A percentile compares a stretch with the other conserved stretches of the same genome.
phyloP scores from a whole-genome alignment of 92 coral and sea anemone species.

The Palythoa heliodiscus region DNA sequence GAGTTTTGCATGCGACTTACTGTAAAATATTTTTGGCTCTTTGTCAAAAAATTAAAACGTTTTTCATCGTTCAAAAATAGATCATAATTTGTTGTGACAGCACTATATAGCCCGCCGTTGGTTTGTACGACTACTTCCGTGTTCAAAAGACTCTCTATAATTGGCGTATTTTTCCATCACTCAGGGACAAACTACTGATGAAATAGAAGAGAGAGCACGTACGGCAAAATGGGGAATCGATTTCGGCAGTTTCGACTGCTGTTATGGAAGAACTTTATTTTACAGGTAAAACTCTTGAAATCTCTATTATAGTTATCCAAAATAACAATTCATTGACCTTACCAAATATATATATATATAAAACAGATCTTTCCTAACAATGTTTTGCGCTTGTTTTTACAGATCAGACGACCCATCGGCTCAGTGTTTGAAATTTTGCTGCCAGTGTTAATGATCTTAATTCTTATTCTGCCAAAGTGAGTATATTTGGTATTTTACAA shows the following conservation, averaged over 20 bases:
- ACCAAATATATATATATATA: not conserved
- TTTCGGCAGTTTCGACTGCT: slow-evolving; percentile 96
- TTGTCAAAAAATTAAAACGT: too few species aligned
- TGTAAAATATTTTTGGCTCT: too few species aligned
- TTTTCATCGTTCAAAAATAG: too few species aligned
- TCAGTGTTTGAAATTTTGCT: slow-evolving; percentile 86
- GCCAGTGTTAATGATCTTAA: slow-evolving; percentile 73
- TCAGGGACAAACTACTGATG: too few species aligned
- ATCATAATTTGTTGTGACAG: too few species aligned
- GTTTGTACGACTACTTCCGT: too few species aligned
- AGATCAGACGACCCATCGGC: slow-evolving; percentile 96
- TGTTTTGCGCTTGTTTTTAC: not conserved
- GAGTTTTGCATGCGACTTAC: too few species aligned
- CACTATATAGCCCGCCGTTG: too few species aligned
- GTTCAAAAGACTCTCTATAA: too few species aligned
- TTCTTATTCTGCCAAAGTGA: slow-evolving; percentile 89
- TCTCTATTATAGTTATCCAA: not conserved
- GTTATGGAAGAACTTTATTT: slow-evolving; percentile 94
- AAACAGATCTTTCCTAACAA: not conserved
- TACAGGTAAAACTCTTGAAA: slow-evolving; percentile 71
- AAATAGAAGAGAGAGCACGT: too few species aligned
- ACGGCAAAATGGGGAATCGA: slow-evolving; percentile 70
- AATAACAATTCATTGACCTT: not conserved
- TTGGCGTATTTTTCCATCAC: too few species aligned
- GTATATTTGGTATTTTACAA: not conserved